Conservation (phyloP, 2,888 invertebrate genomes). For the Exephanes ischioxanthus region DNA sequence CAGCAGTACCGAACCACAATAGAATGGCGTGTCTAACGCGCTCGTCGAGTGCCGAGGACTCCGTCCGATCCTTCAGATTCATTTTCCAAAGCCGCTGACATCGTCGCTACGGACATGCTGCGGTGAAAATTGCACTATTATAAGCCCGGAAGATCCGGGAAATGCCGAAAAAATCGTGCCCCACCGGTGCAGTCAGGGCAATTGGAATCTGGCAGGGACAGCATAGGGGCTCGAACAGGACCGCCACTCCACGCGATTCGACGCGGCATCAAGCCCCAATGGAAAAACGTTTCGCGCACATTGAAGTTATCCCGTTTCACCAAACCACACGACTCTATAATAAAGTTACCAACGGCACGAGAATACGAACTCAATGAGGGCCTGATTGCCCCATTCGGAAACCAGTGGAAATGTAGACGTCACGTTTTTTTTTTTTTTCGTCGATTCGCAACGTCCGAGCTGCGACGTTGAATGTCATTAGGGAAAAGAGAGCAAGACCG, state of each 20-base stretch:
- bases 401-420: constrained; percentile 51
- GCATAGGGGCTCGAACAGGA: constrained; percentile 10
- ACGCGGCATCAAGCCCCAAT: constrained; percentile 50
- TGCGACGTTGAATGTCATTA: constrained; percentile 52
- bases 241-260: constrained; percentile 58
- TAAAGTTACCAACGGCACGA: background rate
- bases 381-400: constrained; percentile 62
- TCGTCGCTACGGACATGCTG: background rate
- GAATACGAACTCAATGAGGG: constrained; percentile 53
- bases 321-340: constrained; percentile 33
- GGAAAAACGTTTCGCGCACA: constrained; percentile 54
- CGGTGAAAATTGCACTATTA: constrained; percentile 37
- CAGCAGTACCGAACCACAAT: constrained; percentile 66
- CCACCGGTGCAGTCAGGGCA: constrained; percentile 53
- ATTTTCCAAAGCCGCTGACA: constrained; percentile 10
- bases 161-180: constrained; percentile 54
- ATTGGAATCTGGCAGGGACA: constrained; percentile 62
- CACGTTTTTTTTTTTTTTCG: constrained; percentile 35
- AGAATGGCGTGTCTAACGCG: constrained; percentile 76
- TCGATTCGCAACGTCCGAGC: constrained; percentile 55
- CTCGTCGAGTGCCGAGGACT: constrained; percentile 69
- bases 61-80: constrained; percentile 22
- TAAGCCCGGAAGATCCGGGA: constrained; percentile 41
- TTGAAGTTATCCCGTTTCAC: constrained; percentile 31
- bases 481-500: background rate